Percentiles rank a stretch among this genome's conserved stretches.
These are phyloP conservation scores for Drosophila jambulina DNA, from an alignment of 1,140 invertebrate genomes.

Conservation along the genomic window DNA sequence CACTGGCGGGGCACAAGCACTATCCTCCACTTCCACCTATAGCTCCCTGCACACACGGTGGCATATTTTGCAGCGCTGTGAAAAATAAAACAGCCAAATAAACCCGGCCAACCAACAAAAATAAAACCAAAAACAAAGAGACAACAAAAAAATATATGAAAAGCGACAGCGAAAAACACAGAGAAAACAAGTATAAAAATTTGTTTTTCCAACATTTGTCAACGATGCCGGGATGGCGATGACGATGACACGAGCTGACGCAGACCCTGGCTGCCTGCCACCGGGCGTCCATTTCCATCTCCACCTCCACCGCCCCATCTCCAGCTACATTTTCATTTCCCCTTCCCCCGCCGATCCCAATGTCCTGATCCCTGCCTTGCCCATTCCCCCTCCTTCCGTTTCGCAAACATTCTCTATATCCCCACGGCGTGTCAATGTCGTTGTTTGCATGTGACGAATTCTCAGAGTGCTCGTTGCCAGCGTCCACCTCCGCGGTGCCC, in stretches of 20 bases:
- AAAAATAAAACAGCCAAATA: conserved; percentile 82
- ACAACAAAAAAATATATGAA: conserved; percentile 20
- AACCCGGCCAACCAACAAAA: conserved; percentile 54
- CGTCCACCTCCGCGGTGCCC: conserved; percentile 13
- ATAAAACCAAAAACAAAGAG: conserved; percentile 26
- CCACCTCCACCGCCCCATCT: conserved; percentile 19
- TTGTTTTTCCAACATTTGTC: conserved; percentile 84
- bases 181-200: conserved; percentile 82
- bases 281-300: conserved; percentile 37
- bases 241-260: conserved; percentile 57
- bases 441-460: conserved; percentile 73
- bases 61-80: conserved; percentile 79
- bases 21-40: conserved; percentile 49
- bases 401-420: conserved; percentile 35
- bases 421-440: conserved; percentile 64
- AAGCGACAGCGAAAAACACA: conserved; percentile 54
- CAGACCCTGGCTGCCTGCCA: conserved; percentile 36
- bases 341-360: conserved; percentile 4
- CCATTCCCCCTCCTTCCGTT: background rate
- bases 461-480: conserved; percentile 43
- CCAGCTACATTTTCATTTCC: conserved; percentile 5
- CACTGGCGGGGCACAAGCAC: conserved; percentile 51
- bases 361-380: conserved; percentile 18
- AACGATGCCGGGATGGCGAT: conserved; percentile 67
- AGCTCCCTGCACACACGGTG: conserved; percentile 25